Evolutionary conservation across 2,797 vertebrate genomes (phyloP), one percentile per base, ranked within the genome.

Genomic region (Enteromius unitaeniatus): DNA sequence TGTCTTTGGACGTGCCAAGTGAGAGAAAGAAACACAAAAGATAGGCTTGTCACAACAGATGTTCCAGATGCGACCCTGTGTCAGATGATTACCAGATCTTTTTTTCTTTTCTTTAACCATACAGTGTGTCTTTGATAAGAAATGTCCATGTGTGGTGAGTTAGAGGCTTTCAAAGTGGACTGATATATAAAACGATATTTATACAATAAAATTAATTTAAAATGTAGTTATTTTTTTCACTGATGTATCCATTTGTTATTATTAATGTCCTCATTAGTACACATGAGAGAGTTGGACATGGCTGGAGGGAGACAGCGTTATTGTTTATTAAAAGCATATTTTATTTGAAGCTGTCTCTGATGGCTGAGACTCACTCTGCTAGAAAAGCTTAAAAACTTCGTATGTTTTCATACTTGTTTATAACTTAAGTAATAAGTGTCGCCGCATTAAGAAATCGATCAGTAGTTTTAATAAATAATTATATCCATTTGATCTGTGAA

Each of bases 1-100:
- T 83, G 84, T 89, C 88, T 87, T 86, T 82, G 78, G 89, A 89
- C 79, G 68, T 28, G 31, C 73, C 82, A 67, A 81, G 31, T 58
- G 79, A 84, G 81, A 87, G 85, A 88, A 86, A 87, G 86, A 62
- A 76, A 88, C 85, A 84, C 89, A 78, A 65, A 84, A 90, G 83
- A 85, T 88, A 88, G 86, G 83, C 89, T 88, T 89, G 92, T 94
- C 92, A 88, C 87, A 90, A 88, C 93, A 95, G 89, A 93, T 90
- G 92, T 92, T 93, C 91, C 92, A 93, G 89, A 92, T 93, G 92
- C 90, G 84, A 88, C 79, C 3, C 83, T 89, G 92, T 92, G 91
- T 92, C 90, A 93, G 88, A 89, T 86, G 90, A 93, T 91, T 87
- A 84, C 87, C 91, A 67, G 86, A 90, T 47, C n/a, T 84, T 58